Conservation (phyloP, 2,797 vertebrate species). For the Chelonia mydas region DNA sequence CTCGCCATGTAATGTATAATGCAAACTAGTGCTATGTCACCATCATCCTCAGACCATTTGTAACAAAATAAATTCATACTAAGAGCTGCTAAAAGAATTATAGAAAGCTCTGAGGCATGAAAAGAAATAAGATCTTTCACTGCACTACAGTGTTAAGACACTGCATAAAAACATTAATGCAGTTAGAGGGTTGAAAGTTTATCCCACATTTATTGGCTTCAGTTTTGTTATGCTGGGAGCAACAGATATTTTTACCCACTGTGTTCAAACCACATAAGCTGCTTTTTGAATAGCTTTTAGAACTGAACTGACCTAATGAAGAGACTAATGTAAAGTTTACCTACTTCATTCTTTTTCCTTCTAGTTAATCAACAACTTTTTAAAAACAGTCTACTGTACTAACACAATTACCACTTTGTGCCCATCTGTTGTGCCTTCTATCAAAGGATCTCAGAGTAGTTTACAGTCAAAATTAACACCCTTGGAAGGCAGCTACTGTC, state of each 20-base stretch:
- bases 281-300: background rate
- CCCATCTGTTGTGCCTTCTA: background rate
- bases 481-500: background rate
- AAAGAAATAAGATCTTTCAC: background rate
- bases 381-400: background rate
- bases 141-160: background rate
- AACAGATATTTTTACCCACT: constrained; percentile 18
- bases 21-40: background rate
- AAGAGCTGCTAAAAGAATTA: constrained; percentile 15
- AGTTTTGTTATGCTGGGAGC: constrained; percentile 8
- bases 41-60: rapidly evolving
- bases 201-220: constrained; percentile 2
- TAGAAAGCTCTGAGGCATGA: background rate
- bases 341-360: background rate
- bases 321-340: background rate
- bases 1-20: rapidly evolving
- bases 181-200: constrained; percentile 10
- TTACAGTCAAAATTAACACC: background rate
- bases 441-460: background rate
- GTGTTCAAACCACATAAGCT: background rate
- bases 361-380: constrained; percentile 9
- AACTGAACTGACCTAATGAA: constrained; percentile 12
- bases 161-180: background rate
- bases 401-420: background rate
- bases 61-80: background rate